Evolutionary conservation across 1,140 invertebrate species (phyloP).

Genomic region (Atta colombica): DNA sequence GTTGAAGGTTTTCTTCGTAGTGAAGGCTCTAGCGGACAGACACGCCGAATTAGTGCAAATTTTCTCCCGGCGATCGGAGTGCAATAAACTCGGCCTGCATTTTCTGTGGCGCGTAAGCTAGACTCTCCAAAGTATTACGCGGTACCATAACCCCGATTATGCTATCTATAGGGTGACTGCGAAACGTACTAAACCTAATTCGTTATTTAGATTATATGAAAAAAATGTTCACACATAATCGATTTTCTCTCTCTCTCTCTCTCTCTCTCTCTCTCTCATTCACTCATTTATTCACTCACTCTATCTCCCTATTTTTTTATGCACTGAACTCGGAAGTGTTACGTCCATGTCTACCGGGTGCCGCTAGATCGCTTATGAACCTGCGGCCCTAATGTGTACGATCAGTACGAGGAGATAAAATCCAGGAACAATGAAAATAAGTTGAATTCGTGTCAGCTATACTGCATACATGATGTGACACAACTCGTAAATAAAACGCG

Average conservation of each 20-base stretch:
- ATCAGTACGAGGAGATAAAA: slow-evolving; percentile 45
- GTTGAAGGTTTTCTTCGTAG: slow-evolving; percentile 6
- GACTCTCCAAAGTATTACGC: slow-evolving; percentile 74
- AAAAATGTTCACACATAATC: background rate
- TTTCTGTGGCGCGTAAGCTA: slow-evolving; percentile 69
- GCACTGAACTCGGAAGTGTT: slow-evolving; percentile 50
- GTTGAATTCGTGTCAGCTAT: slow-evolving; percentile 45
- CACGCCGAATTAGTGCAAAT: slow-evolving; percentile 58
- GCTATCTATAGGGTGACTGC: slow-evolving; percentile 61
- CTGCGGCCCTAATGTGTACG: slow-evolving; percentile 33
- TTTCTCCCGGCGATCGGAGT: slow-evolving; percentile 65
- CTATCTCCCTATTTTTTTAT: slow-evolving; percentile 15
- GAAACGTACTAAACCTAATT: slow-evolving; percentile 42
- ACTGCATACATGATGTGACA: slow-evolving; percentile 4
- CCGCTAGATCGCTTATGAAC: slow-evolving; percentile 54
- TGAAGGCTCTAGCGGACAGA: slow-evolving; percentile 27
- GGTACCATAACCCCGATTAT: slow-evolving; percentile 79
- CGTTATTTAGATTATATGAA: background rate
- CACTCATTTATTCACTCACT: background rate
- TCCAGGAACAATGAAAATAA: slow-evolving; percentile 44
- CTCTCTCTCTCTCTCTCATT: background rate
- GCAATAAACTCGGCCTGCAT: slow-evolving; percentile 76
- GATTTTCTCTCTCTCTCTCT: background rate
- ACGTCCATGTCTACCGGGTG: slow-evolving; percentile 51
- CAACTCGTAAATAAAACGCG: slow-evolving; percentile 44